phyloP scores from a whole-genome alignment of 2,888 invertebrate species.

The Ctena decussata region DNA sequence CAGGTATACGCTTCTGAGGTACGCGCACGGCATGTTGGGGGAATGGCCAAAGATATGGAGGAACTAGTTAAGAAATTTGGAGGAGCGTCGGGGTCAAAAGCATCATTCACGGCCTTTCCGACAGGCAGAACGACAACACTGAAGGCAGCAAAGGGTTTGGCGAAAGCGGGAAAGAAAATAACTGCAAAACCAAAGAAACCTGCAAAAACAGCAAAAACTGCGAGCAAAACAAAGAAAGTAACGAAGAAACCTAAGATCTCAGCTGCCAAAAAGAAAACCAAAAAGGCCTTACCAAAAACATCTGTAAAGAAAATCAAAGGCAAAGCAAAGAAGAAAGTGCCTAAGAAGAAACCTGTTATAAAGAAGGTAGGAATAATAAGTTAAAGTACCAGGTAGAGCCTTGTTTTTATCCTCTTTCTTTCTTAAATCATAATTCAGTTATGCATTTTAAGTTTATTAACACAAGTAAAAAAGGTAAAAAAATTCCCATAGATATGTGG shows the following conservation, averaged over 20 bases:
- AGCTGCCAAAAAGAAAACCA: not conserved
- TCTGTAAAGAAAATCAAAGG: conserved; percentile 6
- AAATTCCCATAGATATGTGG: no score
- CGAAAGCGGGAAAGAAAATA: not conserved
- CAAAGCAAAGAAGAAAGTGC: not conserved
- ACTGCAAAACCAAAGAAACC: not conserved
- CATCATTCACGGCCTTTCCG: not conserved
- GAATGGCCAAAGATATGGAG: conserved; percentile 21
- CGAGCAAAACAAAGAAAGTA: not conserved
- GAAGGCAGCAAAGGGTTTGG: not conserved
- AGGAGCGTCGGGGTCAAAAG: not conserved
- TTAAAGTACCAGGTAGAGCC: no score
- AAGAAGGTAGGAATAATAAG: not conserved
- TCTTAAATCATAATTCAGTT: no score
- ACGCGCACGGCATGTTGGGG: not conserved
- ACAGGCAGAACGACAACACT: conserved; percentile 24
- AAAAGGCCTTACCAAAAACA: not conserved
- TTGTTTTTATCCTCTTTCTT: no score
- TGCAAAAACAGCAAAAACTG: not conserved
- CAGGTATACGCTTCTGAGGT: not conserved
- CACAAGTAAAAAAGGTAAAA: no score
- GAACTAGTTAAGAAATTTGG: conserved; percentile 11
- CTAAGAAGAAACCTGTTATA: not conserved
- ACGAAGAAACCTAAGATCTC: not conserved
- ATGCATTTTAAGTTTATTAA: no score